Base-by-base conservation (phyloP, 2,113 vertebrate species). In the Coptodon bakossiorum region DNA sequence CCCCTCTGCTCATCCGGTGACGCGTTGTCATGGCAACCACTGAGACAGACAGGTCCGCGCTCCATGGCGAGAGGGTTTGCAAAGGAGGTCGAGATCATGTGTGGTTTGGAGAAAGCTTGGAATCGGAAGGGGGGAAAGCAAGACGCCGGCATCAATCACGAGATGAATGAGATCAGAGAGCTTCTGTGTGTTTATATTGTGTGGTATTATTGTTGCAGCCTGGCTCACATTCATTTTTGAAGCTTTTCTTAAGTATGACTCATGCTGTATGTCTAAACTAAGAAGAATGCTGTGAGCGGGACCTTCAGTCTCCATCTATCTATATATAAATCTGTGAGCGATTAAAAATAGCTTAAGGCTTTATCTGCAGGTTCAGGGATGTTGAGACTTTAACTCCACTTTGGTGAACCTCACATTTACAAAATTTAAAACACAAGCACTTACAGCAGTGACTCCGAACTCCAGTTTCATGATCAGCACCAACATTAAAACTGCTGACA, bases 21-120 rank as follows among this genome's bases (percentile, higher is more conserved):
- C 71, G 6, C 1, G 84, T 89, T 84, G 88, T 54, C 87, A 57
- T 59, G 87, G 89, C 73, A 86, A 94, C 93, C 48, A 3, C 82
- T 7, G 68, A 87, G 83, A 90, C 83, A 79, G 73, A 61, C 81
- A 59, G 73, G 87, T 76, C 82, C 57, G 54, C 88, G 78, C 52
- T 61, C 22, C 31, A 1, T 78, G 68, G 84, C 73, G 40, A 89
- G 66, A 80, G 22, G 59, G 54, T 56, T 85, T 81, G 38, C 34
- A 81, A 76, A 85, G 34, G 57, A 89, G 89, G 81, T 88, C 3
- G 36, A 73, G 71, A 85, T 83, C 38, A 29, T 61, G 56, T 63
- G 50, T 10, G 22, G 76, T 53, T 43, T 29, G 52, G 19, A 48
- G 36, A 80, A 83, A 80, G 17, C 54, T 86, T 13, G 13, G 24